phyloP scores from a whole-genome alignment of 2,888 invertebrate species.

The Pecten maximus region DNA sequence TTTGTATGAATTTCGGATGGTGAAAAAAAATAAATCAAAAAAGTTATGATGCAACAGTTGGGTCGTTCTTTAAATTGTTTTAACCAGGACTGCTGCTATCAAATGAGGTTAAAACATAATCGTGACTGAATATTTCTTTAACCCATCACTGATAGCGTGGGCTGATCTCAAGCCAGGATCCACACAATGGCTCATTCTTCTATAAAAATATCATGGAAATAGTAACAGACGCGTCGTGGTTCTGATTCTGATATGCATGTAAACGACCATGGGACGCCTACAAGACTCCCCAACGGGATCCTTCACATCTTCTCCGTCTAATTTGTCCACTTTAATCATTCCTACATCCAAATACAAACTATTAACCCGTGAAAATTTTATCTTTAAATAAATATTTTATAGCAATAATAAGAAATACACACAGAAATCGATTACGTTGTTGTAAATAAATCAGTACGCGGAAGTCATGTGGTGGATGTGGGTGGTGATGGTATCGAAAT shows the following conservation, averaged over 20 bases:
- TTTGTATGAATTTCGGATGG: no score
- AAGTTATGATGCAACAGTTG: no score
- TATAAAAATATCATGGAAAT: neutral
- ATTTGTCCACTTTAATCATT: neutral
- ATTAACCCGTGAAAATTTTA: neutral
- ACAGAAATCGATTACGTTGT: neutral
- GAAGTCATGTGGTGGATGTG: neutral
- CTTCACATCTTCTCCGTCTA: neutral
- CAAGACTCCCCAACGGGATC: neutral
- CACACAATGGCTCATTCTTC: neutral
- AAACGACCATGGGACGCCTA: neutral
- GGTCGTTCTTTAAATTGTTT: no score
- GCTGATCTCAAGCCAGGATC: neutral
- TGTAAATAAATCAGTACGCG: neutral
- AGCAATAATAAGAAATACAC: slow-evolving; percentile 6
- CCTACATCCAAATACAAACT: neutral
- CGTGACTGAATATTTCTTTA: no score
- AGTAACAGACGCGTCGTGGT: neutral
- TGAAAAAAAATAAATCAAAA: no score
- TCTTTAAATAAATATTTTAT: neutral
- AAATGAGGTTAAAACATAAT: no score
- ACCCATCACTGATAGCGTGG: no score
- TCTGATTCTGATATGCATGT: neutral
- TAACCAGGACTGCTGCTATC: no score
- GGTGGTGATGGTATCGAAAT: no score